Conservation (phyloP, 2,888 invertebrate genomes). For the Aphidius colemani region DNA sequence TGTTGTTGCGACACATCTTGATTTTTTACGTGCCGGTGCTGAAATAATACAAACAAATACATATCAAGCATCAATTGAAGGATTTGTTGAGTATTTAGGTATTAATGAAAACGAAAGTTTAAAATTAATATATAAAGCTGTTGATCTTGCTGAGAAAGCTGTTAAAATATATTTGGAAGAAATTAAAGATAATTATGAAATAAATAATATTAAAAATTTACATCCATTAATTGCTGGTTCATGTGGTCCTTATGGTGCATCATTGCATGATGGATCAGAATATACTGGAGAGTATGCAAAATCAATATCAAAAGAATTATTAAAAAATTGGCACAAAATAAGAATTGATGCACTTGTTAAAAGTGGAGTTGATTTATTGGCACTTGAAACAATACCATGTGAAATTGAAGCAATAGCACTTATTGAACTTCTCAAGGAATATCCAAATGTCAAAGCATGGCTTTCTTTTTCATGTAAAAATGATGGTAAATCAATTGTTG, state of each 20-base stretch:
- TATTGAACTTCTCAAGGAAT: conserved; percentile 74
- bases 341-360: conserved; percentile 78
- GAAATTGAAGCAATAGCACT: conserved; percentile 80
- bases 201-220: conserved; percentile 58
- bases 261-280: conserved; percentile 87
- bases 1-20: conserved; percentile 78
- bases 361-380: conserved; percentile 81
- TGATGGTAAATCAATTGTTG: conserved; percentile 71
- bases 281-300: conserved; percentile 82
- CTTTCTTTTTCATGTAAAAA: conserved; percentile 78
- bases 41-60: conserved; percentile 86
- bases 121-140: conserved; percentile 74
- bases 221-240: conserved; percentile 78
- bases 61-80: conserved; percentile 74
- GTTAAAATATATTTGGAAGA: conserved; percentile 50
- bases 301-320: conserved; percentile 65
- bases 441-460: conserved; percentile 81
- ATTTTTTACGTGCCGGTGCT: conserved; percentile 82
- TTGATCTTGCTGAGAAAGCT: conserved; percentile 74
- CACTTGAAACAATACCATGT: conserved; percentile 89
- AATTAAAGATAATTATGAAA: conserved; percentile 20
- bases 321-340: conserved; percentile 82
- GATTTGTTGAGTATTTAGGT: conserved; percentile 73
- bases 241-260: conserved; percentile 90
- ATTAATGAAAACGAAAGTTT: conserved; percentile 70